Evolutionary conservation across 2,113 vertebrate species (phyloP).

Genomic region (Tachysurus fulvidraco): DNA sequence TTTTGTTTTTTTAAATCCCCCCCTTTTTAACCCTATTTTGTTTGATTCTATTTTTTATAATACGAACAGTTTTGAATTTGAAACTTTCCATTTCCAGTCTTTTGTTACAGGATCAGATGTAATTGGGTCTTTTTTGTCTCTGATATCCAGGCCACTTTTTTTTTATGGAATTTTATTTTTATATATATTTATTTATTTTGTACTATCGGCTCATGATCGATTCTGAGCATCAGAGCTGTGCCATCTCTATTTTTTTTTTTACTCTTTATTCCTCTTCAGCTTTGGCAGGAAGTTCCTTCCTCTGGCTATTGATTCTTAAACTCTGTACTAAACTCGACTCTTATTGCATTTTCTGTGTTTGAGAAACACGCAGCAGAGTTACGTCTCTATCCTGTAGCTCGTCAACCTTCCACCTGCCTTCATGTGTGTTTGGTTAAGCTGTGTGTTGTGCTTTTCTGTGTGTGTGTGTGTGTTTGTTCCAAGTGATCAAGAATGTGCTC

Average conservation of each 20-base stretch:
- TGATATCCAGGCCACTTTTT: too few species aligned
- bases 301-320: not conserved
- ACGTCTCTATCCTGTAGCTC: not conserved
- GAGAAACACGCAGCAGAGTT: not conserved
- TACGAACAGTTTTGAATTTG: too few species aligned
- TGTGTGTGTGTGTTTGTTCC: not conserved
- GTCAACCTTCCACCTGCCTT: not conserved
- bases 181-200: not conserved
- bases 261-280: not conserved
- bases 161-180: too few species aligned
- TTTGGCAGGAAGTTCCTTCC: not conserved
- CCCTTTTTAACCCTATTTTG: too few species aligned
- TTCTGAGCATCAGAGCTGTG: not conserved
- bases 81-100: too few species aligned
- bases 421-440: not conserved
- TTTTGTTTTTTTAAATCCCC: not conserved
- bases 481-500: constrained; percentile 11
- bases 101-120: not conserved
- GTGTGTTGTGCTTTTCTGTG: not conserved
- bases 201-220: not conserved
- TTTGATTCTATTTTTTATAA: too few species aligned
- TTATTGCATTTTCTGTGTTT: constrained; percentile 1
- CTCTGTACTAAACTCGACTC: not conserved
- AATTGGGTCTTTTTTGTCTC: not conserved
- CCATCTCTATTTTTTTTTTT: not conserved